phyloP scores from a whole-genome alignment of 23 tunicate species.

The Clavelina lepadiformis region DNA sequence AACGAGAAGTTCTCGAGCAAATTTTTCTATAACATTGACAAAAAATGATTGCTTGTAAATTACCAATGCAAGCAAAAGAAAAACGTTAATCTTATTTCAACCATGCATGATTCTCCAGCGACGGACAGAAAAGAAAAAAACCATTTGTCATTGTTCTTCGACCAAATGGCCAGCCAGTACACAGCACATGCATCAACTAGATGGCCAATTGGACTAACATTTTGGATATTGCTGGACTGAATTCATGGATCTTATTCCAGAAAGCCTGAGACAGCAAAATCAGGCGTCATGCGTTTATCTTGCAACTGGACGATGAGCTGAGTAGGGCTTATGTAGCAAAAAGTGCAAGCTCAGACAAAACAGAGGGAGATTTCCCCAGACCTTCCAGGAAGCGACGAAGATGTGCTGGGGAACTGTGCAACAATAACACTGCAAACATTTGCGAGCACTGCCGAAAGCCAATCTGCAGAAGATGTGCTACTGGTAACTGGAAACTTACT shows the following conservation, averaged over 20 bases:
- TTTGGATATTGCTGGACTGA: conserved; percentile 11
- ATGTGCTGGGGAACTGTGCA: too few relatives aligned
- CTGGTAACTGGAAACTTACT: too few relatives aligned
- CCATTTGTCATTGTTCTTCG: not conserved
- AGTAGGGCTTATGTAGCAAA: too few relatives aligned
- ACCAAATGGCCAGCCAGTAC: conserved; percentile 4
- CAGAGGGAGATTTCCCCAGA: too few relatives aligned
- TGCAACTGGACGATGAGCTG: too few relatives aligned
- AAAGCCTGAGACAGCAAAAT: conserved; percentile 9
- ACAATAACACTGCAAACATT: too few relatives aligned
- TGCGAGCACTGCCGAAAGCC: too few relatives aligned
- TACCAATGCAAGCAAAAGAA: conserved; percentile 2
- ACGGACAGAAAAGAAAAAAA: conserved; percentile 3
- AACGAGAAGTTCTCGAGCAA: conserved; percentile 8
- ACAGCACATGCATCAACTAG: conserved; percentile 9
- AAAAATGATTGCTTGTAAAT: conserved; percentile 14
- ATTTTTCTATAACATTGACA: conserved; percentile 9
- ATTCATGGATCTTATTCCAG: conserved; percentile 1
- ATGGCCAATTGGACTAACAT: conserved; percentile 11
- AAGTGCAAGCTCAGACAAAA: too few relatives aligned
- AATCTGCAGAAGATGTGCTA: too few relatives aligned
- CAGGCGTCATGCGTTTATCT: too few relatives aligned
- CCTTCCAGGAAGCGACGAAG: too few relatives aligned
- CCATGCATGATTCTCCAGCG: conserved; percentile 11
- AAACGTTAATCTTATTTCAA: conserved; percentile 15